Conservation (phyloP, 1,140 invertebrate species). For the Leucophenga varia region DNA sequence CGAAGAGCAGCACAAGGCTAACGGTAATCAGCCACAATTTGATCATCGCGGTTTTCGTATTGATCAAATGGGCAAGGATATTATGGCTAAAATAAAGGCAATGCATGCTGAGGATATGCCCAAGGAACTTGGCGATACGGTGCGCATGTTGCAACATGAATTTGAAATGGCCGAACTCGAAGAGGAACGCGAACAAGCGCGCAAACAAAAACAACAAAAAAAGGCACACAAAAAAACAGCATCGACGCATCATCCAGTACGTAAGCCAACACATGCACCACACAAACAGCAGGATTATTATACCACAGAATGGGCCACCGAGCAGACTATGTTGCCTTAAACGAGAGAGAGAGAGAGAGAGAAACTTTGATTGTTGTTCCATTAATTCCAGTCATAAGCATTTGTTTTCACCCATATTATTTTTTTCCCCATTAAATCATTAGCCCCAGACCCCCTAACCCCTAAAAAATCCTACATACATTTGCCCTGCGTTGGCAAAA, state of each 20-base stretch:
- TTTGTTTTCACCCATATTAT: too few relatives aligned
- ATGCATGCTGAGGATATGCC: conserved; percentile 35
- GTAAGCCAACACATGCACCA: background rate
- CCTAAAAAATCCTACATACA: too few relatives aligned
- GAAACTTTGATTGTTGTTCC: too few relatives aligned
- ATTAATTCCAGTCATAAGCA: conserved; percentile 23
- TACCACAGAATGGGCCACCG: background rate
- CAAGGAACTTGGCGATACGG: conserved; percentile 35
- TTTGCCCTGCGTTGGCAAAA: conserved; percentile 26
- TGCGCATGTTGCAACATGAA: conserved; percentile 39
- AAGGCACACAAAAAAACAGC: background rate
- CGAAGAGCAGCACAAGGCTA: conserved; percentile 49
- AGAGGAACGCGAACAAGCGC: conserved; percentile 25
- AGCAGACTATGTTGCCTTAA: background rate
- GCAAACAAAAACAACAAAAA: background rate
- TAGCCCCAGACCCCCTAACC: conserved; percentile 25
- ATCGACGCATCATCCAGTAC: conserved; percentile 9
- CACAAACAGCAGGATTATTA: background rate
- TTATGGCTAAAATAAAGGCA: conserved; percentile 40
- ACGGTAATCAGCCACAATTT: conserved; percentile 36
- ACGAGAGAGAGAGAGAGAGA: too few relatives aligned
- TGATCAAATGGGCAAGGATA: conserved; percentile 47
- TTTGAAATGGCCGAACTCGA: conserved; percentile 43
- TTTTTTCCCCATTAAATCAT: too few relatives aligned
- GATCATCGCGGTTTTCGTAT: conserved; percentile 53